Evolutionary conservation across 30 jellyfish, hydroid and myxozoan genomes (phyloP).

Genomic region (Aurelia aurita complex sp. Pacific): DNA sequence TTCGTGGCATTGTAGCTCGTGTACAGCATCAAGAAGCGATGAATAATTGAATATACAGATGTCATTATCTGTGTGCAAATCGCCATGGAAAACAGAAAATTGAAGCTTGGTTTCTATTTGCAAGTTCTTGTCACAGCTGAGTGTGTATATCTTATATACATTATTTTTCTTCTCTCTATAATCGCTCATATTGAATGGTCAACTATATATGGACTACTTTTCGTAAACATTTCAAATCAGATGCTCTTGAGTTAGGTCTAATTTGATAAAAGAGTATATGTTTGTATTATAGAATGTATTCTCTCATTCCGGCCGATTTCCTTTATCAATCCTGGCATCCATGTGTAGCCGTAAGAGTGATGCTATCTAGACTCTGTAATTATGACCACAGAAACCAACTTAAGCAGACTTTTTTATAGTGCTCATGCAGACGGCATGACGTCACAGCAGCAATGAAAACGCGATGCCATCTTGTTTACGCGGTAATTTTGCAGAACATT

Average conservation of each 20-base stretch:
- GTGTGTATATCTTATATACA: constrained; percentile 1
- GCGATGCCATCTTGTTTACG: no score
- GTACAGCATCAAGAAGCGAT: constrained; percentile 71
- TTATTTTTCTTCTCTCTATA: constrained; percentile 5
- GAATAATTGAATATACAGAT: constrained; percentile 22
- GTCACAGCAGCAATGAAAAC: no score
- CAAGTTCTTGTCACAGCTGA: background rate
- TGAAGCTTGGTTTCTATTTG: background rate
- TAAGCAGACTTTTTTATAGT: no score
- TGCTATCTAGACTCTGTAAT: no score
- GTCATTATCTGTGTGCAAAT: background rate
- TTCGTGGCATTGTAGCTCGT: constrained; percentile 95
- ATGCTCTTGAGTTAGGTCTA: constrained; percentile 54
- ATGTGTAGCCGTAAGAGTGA: no score
- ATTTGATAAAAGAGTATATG: constrained; percentile 63
- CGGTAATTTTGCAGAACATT: no score
- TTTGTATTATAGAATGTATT: constrained; percentile 22
- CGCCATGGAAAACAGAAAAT: background rate
- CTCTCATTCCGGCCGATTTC: no score
- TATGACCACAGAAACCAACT: no score
- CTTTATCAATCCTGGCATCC: no score
- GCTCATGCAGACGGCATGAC: no score
- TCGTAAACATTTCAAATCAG: background rate
- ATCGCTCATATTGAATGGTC: constrained; percentile 42
- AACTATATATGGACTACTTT: constrained; percentile 2